Base-by-base conservation (phyloP, 2,888 invertebrate genomes). In the Lordiphosa andalusiaca region DNA sequence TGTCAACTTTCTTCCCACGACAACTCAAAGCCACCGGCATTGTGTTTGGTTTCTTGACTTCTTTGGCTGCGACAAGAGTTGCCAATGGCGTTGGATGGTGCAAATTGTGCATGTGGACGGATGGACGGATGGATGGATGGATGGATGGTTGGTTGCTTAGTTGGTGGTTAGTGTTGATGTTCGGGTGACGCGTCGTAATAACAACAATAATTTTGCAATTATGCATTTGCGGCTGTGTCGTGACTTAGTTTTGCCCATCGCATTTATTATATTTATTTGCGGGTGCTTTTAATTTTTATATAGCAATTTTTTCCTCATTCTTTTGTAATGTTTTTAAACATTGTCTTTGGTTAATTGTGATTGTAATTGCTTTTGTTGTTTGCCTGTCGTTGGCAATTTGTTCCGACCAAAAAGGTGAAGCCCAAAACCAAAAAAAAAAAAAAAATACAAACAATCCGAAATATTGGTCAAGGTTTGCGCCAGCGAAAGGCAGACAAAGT, bases 1-100 rank as follows among this genome's bases (percentile, higher is more conserved):
- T 80, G 83, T 80, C 84, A 81, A 77, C 80, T 81, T 81, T 81
- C 80, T 81, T 81, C 84, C 80, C 80, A 81, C 80, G 84, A 71
- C 71, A 67, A 42, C 61, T 49, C 63, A 49, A 38, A 59, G 47
- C 51, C 61, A 57, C 73, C 51, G 59, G 57, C 61, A 63, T 71
- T 58, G 67, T 69, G 51, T 64, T 57, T 56, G 44, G 53, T 61
- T 38, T 49, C 62, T 53, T 49, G 54, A 53, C 44, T 39, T 48
- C 21, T 49, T 36, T 36, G 23, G 35, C 36, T 42, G 66, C 48
- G 21, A 56, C 36, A 53, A 42, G 38, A 38, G 35, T 23, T 23
- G 46, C 16, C 50, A 53, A 39, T 33, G 53, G 61, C 33, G 19
- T 36, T 13, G 21, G 54, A 19, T 33, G 44, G 16, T 47, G 42